Percentiles rank a stretch among this genome's conserved stretches.
These are phyloP conservation scores for Mythimna pallens DNA, from an alignment of 2,888 invertebrate species.

Conservation along the genomic window DNA sequence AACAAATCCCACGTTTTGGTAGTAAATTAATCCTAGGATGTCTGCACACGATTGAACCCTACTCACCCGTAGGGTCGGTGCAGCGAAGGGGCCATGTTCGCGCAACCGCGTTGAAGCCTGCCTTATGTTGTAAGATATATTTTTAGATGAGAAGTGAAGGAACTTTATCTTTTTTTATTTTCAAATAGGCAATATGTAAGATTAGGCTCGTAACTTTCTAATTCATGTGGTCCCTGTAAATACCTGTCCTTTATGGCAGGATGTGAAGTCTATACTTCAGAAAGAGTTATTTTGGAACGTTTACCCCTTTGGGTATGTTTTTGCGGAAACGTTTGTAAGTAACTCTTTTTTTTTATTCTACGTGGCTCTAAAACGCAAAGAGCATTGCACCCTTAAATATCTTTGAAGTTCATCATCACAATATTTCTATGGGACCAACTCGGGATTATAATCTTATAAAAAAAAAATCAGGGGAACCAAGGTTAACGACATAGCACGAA, in stretches of 20 bases:
- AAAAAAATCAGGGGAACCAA: too few relatives aligned
- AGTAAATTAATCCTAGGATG: conserved; percentile 39
- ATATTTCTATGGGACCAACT: too few relatives aligned
- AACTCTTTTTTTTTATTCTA: too few relatives aligned
- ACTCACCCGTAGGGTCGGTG: conserved; percentile 7
- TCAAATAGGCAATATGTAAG: background rate
- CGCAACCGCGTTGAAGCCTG: conserved; percentile 23
- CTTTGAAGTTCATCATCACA: too few relatives aligned
- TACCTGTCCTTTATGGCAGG: background rate
- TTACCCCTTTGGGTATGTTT: too few relatives aligned
- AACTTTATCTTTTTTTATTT: background rate
- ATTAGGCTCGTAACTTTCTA: background rate
- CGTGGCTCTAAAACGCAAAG: too few relatives aligned
- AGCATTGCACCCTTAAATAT: too few relatives aligned
- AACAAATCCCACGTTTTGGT: conserved; percentile 42
- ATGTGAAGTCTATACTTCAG: too few relatives aligned
- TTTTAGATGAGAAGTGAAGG: conserved; percentile 6
- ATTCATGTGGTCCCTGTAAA: background rate
- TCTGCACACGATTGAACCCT: conserved; percentile 42
- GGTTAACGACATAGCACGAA: too few relatives aligned
- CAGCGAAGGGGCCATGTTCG: conserved; percentile 23
- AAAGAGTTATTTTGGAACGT: too few relatives aligned
- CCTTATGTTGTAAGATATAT: conserved; percentile 28
- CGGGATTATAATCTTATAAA: too few relatives aligned
- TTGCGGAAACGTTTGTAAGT: too few relatives aligned